These are phyloP conservation scores for Plectus sambesii DNA, from an alignment of 1,140 invertebrate genomes.

Conservation along the genomic window DNA sequence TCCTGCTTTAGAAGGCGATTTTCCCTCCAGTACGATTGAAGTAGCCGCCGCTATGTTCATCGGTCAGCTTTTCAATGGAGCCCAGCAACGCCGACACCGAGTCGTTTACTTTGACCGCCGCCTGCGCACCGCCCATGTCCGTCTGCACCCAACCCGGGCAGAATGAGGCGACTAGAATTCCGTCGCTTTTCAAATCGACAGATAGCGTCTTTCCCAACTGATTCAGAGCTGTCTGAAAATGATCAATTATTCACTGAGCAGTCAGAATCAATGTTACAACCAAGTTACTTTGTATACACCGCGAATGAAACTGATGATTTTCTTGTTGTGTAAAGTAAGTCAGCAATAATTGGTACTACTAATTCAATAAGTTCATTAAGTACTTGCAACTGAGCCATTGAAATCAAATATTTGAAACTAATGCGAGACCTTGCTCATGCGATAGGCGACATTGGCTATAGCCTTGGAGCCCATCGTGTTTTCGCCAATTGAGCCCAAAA, in stretches of 20 bases:
- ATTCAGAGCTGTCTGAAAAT: not conserved
- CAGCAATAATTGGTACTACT: not conserved
- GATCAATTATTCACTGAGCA: not conserved
- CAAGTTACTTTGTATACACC: not conserved
- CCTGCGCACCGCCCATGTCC: too few relatives aligned
- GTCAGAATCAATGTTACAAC: not conserved
- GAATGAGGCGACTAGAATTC: not conserved
- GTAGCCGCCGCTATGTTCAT: too few relatives aligned
- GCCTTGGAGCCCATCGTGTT: too few relatives aligned
- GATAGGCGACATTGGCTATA: too few relatives aligned
- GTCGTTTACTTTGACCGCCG: too few relatives aligned
- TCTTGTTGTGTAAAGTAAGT: not conserved
- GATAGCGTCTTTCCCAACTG: not conserved
- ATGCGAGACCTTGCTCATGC: slow-evolving; percentile 1
- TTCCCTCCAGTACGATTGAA: too few relatives aligned
- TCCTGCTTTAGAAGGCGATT: too few relatives aligned
- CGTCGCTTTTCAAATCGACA: not conserved
- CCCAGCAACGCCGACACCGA: too few relatives aligned
- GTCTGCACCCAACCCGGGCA: not conserved
- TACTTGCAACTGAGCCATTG: not conserved
- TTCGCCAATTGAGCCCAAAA: too few relatives aligned
- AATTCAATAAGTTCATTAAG: not conserved
- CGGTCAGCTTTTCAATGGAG: too few relatives aligned
- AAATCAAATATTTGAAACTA: not conserved
- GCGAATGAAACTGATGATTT: not conserved